phyloP scores from a whole-genome alignment of 2,113 vertebrate species.

The Balaeniceps rex region DNA sequence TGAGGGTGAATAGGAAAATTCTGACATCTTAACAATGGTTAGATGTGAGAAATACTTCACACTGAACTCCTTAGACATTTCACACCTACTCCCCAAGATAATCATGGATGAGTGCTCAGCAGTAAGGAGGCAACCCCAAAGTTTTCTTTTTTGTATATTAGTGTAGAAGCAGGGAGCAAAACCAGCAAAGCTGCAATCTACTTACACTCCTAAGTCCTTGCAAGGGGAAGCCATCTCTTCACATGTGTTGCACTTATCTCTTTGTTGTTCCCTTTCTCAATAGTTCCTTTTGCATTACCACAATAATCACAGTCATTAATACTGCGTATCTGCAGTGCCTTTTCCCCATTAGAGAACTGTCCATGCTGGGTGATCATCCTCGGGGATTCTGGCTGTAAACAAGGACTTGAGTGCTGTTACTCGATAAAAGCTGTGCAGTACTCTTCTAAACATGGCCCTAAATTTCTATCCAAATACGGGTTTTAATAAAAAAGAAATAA shows the following conservation, averaged over 20 bases:
- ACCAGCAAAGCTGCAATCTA: background rate
- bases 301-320: background rate
- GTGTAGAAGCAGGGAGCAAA: background rate
- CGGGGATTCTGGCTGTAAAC: background rate
- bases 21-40: background rate
- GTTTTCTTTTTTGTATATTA: background rate
- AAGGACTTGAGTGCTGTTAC: background rate
- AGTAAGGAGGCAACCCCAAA: background rate
- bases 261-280: background rate
- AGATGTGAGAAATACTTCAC: background rate
- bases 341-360: background rate
- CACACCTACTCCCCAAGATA: background rate
- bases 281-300: background rate
- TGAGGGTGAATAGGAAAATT: background rate
- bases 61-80: background rate
- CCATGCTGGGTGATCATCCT: background rate
- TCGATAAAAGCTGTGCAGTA: background rate
- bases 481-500: background rate
- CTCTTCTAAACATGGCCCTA: background rate
- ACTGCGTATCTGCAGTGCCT: background rate
- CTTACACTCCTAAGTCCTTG: background rate
- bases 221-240: background rate
- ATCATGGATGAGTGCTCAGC: background rate
- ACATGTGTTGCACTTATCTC: background rate
- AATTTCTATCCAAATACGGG: rapidly evolving